Base-by-base conservation (phyloP, 1,140 invertebrate species). In the Portunus trituberculatus region DNA sequence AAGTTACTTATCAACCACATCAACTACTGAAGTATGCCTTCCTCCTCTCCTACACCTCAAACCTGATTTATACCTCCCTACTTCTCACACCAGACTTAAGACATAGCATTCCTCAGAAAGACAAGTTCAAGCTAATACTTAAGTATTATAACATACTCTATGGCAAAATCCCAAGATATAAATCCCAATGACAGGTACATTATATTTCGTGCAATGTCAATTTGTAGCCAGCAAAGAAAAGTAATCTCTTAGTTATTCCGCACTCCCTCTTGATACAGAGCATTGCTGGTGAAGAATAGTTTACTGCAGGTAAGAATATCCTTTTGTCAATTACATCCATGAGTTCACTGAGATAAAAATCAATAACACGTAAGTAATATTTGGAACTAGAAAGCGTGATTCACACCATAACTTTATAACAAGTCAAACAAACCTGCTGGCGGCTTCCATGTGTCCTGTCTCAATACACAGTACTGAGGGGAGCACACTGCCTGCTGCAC, bases 1-100 rank as follows among this genome's bases (percentile, higher is more conserved):
- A 76, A 76, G 67, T n/a, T n/a, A 76, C n/a, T 76, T n/a, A 76
- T 76, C 67, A 59, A 59, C 52, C 52, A 76, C 67, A 76, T 76
- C 12, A 76, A 76, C 25, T 76, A n/a, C 25, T 76, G 67, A 76
- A 76, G 6, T 76, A 25, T 76, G 6, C 67, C 67, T 76, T 76
- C 20, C 16, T 76, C 25, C 20, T 76, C n/a, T 25, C 67, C 67
- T 8, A n/a, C 20, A n/a, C n/a, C 16, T 76, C 20, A 76, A 76
- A n/a, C n/a, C 52, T 59, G 52, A 76, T 76, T n/a, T n/a, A 59
- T 10, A 59, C 12, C 20, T 12, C 52, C 20, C 52, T 10, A 20
- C 8, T 59, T 10, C 52, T 59, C 10, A 59, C 10, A 20, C 20
- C 39, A 39, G 39, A 59, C 20, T 20, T 20, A 59, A 16, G n/a